These are phyloP conservation scores for Perdita meconis DNA, from an alignment of 2,888 invertebrate species.

Conservation along the genomic window DNA sequence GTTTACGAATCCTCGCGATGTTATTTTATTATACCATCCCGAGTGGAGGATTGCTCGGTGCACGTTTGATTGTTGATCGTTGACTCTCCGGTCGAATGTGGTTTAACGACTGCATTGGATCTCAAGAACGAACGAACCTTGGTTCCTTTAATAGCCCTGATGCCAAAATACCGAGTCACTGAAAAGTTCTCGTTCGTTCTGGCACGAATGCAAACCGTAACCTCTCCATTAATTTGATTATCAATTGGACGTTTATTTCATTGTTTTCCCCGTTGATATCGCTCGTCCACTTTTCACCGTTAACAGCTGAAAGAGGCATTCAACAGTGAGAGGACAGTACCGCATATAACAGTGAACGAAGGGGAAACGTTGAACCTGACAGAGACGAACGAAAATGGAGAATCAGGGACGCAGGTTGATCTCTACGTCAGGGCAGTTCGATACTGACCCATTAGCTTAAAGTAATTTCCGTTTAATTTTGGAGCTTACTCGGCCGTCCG, in stretches of 20 bases:
- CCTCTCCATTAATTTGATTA: constrained; percentile 14
- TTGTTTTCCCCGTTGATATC: background rate
- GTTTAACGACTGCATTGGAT: background rate
- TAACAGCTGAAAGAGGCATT: background rate
- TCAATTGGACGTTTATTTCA: constrained; percentile 10
- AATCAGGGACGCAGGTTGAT: constrained; percentile 41
- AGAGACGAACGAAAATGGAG: constrained; percentile 42
- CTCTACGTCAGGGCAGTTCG: constrained; percentile 51
- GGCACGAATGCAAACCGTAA: background rate
- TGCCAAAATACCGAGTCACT: background rate
- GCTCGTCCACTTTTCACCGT: background rate
- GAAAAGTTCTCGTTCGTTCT: background rate
- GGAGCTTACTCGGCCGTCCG: constrained; percentile 37
- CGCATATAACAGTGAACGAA: background rate
- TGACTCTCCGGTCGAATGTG: constrained; percentile 11
- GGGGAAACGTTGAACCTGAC: background rate
- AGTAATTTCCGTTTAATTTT: constrained; percentile 75
- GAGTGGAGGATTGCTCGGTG: background rate
- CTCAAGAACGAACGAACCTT: constrained; percentile 22
- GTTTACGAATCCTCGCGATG: constrained; percentile 7
- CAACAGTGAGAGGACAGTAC: background rate
- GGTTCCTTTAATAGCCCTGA: background rate
- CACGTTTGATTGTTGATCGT: background rate
- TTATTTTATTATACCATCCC: background rate
- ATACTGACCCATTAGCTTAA: constrained; percentile 71